These are phyloP conservation scores for Talpa occidentalis DNA, from an alignment of 2,113 vertebrate genomes.

Conservation along the genomic window DNA sequence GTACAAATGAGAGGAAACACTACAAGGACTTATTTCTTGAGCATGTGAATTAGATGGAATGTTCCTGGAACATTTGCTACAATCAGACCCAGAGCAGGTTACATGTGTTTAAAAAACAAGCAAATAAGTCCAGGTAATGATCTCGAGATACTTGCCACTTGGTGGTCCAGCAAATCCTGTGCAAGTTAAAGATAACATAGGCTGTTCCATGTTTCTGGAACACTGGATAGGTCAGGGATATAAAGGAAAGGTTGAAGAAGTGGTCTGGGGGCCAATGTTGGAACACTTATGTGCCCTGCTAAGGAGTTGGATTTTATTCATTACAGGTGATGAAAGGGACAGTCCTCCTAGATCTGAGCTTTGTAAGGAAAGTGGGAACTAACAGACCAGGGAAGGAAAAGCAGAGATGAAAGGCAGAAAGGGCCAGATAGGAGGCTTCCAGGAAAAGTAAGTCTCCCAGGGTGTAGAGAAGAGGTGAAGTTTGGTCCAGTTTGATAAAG, in stretches of 20 bases:
- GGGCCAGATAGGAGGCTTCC: background rate
- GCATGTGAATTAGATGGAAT: background rate
- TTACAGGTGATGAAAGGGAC: background rate
- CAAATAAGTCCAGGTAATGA: background rate
- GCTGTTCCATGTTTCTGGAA: background rate
- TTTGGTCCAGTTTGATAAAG: background rate
- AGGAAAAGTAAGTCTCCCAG: background rate
- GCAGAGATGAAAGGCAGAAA: background rate
- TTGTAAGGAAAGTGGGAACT: background rate
- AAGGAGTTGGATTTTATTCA: background rate
- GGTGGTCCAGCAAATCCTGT: background rate
- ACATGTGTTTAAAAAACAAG: background rate
- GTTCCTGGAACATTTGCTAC: background rate
- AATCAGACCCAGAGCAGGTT: background rate
- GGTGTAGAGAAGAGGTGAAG: background rate
- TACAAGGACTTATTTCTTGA: background rate
- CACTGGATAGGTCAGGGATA: fast-evolving
- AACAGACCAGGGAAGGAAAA: background rate
- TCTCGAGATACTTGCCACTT: background rate
- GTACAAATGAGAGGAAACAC: background rate
- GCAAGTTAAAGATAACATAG: background rate
- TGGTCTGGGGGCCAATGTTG: background rate
- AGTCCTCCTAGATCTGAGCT: background rate
- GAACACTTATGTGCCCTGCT: background rate
- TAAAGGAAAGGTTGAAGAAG: background rate